Base-by-base conservation (phyloP, 2,797 vertebrate species). In the Pangasius larnaudii region DNA sequence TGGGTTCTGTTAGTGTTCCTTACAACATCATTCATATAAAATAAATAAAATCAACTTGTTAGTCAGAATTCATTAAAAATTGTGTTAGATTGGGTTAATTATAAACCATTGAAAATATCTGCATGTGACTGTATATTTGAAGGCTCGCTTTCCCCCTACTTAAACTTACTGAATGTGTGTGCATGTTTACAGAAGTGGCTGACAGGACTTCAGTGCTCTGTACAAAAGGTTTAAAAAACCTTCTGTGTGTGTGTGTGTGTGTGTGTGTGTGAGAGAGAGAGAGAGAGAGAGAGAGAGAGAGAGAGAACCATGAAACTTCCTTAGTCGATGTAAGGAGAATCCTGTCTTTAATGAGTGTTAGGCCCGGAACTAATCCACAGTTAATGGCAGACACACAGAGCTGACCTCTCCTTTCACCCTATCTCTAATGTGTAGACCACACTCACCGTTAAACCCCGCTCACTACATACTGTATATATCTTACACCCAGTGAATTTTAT, bases 311-410 rank as follows among this genome's bases (percentile, higher is more conserved):
- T 92, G 88, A 92, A 87, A 89, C 69, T 92, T 92, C 86, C 88
- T 59, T 59, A 86, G 90, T 86, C 92, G 87, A 95, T 94, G 91
- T 93, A 88, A 93, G 88, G 93, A 93, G 91, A 91, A 94, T 93
- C 92, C 92, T 89, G 92, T 91, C 91, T 91, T 94, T 90, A 93
- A 93, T 94, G 93, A 86, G 89, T 86, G 90, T 93, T 90, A 92
- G 90, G 92, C 91, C 90, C 93, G 93, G 92, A 92, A 93, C 93
- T 95, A 94, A 95, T 95, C 93, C 91, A 30, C 91, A 95, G 94
- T 94, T 95, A 95, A 95, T 95, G 93, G 93, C 91, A 91, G 91
- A 88, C 92, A 93, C 81, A 67, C 92, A 92, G 85, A 71, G 83
- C 78, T 88, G 89, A 89, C 90, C 91, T 91, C 91, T 90, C 87